phyloP scores from a whole-genome alignment of 2,888 invertebrate species.

The Apotomis betuletana region DNA sequence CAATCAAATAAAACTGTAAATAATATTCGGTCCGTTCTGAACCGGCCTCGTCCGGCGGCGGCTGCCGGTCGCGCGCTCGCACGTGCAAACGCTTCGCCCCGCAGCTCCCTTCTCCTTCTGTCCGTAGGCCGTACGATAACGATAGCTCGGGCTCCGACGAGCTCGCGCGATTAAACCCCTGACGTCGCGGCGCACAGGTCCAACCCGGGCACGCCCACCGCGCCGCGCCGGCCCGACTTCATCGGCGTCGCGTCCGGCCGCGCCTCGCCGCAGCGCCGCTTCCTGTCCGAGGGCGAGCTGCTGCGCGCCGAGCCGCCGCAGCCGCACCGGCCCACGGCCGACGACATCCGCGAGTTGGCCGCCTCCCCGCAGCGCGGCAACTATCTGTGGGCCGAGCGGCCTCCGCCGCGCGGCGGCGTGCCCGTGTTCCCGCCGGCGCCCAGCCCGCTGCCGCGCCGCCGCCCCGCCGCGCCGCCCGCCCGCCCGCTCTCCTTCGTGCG shows the following conservation, averaged over 20 bases:
- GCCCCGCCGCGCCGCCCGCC: constrained; percentile 74
- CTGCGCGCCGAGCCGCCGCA: constrained; percentile 87
- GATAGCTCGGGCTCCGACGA: constrained; percentile 82
- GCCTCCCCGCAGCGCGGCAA: constrained; percentile 91
- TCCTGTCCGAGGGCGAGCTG: constrained; percentile 92
- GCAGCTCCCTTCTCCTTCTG: constrained; percentile 82
- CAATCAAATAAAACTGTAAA: too few relatives aligned
- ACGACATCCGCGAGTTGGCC: constrained; percentile 94
- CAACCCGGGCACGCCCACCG: constrained; percentile 95
- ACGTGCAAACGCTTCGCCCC: constrained; percentile 80
- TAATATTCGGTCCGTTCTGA: constrained; percentile 54
- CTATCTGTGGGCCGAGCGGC: constrained; percentile 84
- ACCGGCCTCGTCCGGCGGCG: constrained; percentile 55
- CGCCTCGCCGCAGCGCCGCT: constrained; percentile 88
- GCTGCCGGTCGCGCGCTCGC: constrained; percentile 63
- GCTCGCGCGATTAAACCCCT: constrained; percentile 82
- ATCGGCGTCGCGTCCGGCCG: constrained; percentile 86
- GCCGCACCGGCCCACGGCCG: constrained; percentile 89
- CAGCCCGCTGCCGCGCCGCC: constrained; percentile 66
- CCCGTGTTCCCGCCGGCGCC: constrained; percentile 55
- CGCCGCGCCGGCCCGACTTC: constrained; percentile 94
- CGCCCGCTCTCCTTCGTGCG: constrained; percentile 94
- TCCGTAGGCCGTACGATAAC: constrained; percentile 83
- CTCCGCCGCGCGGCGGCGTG: constrained; percentile 67
- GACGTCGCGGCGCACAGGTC: constrained; percentile 88